Conservation (phyloP, 2,113 vertebrate species). For the Tor tambroides region DNA sequence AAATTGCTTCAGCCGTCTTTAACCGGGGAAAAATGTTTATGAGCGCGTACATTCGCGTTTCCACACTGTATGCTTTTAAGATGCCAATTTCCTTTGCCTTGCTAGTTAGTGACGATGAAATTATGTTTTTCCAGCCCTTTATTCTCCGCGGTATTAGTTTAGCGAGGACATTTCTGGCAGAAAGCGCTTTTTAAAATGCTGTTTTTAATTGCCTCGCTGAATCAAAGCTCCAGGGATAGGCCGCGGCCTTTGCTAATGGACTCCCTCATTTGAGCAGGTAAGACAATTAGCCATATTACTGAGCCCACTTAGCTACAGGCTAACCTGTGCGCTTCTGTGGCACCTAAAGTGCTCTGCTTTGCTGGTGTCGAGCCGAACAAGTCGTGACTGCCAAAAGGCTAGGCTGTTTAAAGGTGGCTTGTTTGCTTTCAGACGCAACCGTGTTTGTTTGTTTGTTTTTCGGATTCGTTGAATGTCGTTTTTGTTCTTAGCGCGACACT, state of each 20-base stretch:
- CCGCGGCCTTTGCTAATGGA: slow-evolving; percentile 73
- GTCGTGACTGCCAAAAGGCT: slow-evolving; percentile 35
- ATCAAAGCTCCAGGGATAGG: slow-evolving; percentile 62
- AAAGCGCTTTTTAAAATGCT: slow-evolving; percentile 43
- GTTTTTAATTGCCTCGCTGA: slow-evolving; percentile 66
- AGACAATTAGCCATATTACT: slow-evolving; percentile 78
- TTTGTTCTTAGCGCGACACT: background rate
- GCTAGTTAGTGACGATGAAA: slow-evolving; percentile 35
- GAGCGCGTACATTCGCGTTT: background rate
- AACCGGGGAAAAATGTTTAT: slow-evolving; percentile 26
- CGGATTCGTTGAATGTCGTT: background rate
- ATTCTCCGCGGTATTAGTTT: slow-evolving; percentile 26
- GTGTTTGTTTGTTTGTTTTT: slow-evolving; percentile 8
- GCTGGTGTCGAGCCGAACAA: background rate
- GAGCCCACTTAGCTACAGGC: slow-evolving; percentile 67
- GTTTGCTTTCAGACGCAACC: slow-evolving; percentile 13
- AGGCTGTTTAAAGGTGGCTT: background rate
- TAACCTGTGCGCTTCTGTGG: slow-evolving; percentile 68
- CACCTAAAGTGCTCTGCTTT: slow-evolving; percentile 50
- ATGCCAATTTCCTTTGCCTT: slow-evolving; percentile 23
- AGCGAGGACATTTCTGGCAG: slow-evolving; percentile 24
- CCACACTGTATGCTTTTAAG: slow-evolving; percentile 27
- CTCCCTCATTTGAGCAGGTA: slow-evolving; percentile 70
- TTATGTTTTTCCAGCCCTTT: slow-evolving; percentile 8
- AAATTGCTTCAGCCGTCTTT: slow-evolving; percentile 46